These are phyloP conservation scores for Marisa cornuarietis DNA, from an alignment of 1,140 invertebrate species.

Conservation along the genomic window DNA sequence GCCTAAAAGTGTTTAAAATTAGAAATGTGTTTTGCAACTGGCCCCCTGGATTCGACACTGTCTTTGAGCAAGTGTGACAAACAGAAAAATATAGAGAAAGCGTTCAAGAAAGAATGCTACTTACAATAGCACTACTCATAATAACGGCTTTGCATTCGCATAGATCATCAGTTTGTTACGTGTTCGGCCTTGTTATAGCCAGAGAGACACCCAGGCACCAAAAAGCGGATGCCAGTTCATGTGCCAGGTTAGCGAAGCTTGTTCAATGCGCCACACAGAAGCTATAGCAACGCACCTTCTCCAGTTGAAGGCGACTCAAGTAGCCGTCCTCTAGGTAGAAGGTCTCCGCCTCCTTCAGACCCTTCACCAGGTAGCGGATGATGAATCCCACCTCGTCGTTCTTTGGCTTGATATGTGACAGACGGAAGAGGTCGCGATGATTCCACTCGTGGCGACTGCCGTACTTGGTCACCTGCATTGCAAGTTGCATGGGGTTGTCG, in stretches of 20 bases:
- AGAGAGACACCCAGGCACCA: too few species aligned
- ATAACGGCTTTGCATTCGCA: too few species aligned
- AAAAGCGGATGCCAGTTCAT: too few species aligned
- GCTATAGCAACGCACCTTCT: neutral
- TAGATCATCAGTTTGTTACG: too few species aligned
- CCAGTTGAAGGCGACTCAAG: slow-evolving; percentile 34
- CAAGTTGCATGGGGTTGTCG: slow-evolving; percentile 71
- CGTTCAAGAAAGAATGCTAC: neutral
- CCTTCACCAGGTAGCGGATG: slow-evolving; percentile 48
- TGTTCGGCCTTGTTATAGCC: too few species aligned
- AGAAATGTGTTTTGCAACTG: too few species aligned
- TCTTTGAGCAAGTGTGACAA: neutral
- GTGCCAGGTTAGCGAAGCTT: too few species aligned
- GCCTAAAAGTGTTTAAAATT: too few species aligned
- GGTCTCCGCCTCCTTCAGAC: slow-evolving; percentile 64
- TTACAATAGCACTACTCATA: too few species aligned
- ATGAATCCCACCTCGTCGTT: slow-evolving; percentile 34
- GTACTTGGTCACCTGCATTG: slow-evolving; percentile 73
- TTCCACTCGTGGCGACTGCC: slow-evolving; percentile 74
- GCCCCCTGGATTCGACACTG: too few species aligned
- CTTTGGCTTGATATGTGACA: slow-evolving; percentile 71
- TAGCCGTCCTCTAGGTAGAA: slow-evolving; percentile 25
- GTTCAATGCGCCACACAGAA: too few species aligned
- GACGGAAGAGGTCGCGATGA: slow-evolving; percentile 76
- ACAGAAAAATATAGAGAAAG: neutral